phyloP scores from a whole-genome alignment of 2,888 invertebrate species.

The Matsumyia berberina region DNA sequence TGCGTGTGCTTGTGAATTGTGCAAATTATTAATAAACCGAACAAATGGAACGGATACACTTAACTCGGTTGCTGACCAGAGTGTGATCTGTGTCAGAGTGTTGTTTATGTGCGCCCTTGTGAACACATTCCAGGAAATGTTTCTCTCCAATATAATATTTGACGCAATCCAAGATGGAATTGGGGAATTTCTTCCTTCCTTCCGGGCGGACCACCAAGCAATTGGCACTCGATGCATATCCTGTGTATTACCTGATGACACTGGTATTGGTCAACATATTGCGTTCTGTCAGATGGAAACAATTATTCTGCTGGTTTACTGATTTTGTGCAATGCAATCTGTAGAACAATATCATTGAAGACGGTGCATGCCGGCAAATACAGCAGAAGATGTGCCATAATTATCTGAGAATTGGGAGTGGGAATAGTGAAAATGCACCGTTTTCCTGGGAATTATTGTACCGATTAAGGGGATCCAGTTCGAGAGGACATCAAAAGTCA shows the following conservation, averaged over 20 bases:
- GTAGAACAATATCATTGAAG: not conserved
- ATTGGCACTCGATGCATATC: slow-evolving; percentile 32
- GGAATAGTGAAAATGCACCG: slow-evolving; percentile 2
- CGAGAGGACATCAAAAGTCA: not conserved
- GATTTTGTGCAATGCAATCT: slow-evolving; percentile 6
- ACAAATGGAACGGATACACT: slow-evolving; percentile 60
- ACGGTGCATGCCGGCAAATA: too few species aligned
- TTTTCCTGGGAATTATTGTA: slow-evolving; percentile 33
- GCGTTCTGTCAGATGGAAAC: slow-evolving; percentile 53
- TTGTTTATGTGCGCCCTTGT: slow-evolving; percentile 46
- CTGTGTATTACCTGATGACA: slow-evolving; percentile 37
- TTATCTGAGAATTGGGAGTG: not conserved
- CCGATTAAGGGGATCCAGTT: not conserved
- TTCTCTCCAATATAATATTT: slow-evolving; percentile 29
- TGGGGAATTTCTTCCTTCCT: slow-evolving; percentile 39
- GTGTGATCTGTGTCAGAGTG: slow-evolving; percentile 45
- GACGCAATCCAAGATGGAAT: slow-evolving; percentile 24
- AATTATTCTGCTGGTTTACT: slow-evolving; percentile 53
- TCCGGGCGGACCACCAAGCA: slow-evolving; percentile 10
- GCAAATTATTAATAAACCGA: slow-evolving; percentile 55
- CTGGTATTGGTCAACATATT: slow-evolving; percentile 46
- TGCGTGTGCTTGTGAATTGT: slow-evolving; percentile 31
- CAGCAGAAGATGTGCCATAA: not conserved
- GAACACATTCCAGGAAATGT: slow-evolving; percentile 24
- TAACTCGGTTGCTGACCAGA: slow-evolving; percentile 31